Evolutionary conservation across 2,113 vertebrate genomes (phyloP), one percentile per base, ranked within the genome.

Genomic region (Rafetus swinhoei): DNA sequence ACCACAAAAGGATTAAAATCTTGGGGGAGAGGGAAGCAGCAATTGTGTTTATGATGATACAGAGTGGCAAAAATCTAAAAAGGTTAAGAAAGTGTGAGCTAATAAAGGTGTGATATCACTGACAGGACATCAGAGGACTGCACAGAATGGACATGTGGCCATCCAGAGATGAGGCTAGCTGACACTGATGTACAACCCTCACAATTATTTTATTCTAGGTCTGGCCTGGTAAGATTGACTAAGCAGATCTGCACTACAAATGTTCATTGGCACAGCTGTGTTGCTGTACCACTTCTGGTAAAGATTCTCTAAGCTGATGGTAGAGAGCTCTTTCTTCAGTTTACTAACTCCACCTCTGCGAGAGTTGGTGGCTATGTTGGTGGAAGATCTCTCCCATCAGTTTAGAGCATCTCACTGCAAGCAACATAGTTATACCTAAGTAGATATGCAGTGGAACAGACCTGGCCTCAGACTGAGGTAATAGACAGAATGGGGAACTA

Each of bases 81-180:
- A 1, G 9, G 86, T 72, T 4, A 32, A 83, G 84, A 59, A 92
- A 95, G 87, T 29, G 16, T 45, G 22, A 88, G 92, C 94, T 92
- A 92, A 95, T 88, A 81, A 32, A 32, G 62, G 29, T 86, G 72
- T 96, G 89, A 24, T 35, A n/a, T 89, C 54, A 81, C 19, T 4
- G 90, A 87, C 57, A 24, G 0, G 11, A 56, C 21, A 72, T 3
- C 35, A 57, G 85, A 74, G 57, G 59, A n/a, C 7, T 35, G 13
- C 50, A 88, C 72, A 72, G 21, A 27, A 90, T 5, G 35, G 35
- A 54, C 29, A 2, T 1, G 1, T 0, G 45, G 56, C 80, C 79
- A 21, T 3, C 80, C 80, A 62, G 19, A 52, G 21, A 55, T 0
- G 3, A 82, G 77, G 16, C 39, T 12, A 72, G 14, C 72, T 0